Base-by-base conservation (phyloP, 2,888 invertebrate species). In the Ophion obscuratus region DNA sequence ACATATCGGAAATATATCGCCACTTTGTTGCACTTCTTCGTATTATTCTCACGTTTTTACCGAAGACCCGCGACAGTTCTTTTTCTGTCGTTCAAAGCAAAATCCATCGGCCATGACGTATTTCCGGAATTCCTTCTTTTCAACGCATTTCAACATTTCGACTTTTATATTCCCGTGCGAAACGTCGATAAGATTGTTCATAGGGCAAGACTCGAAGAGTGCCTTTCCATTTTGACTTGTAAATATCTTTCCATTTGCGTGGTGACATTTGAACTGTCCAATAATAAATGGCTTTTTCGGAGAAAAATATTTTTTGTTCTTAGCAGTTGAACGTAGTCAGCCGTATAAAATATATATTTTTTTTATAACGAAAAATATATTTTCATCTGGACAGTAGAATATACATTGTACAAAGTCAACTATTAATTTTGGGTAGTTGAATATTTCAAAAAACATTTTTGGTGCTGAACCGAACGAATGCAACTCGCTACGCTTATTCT, bases 1-100 rank as follows among this genome's bases (percentile, higher is more conserved):
- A 20, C 71, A 64, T 7, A 20, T 24, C 17, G 14, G 27, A 53
- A 73, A 64, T 68, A 77, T 57, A 77, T 67, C 53, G 47, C 62
- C 75, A 14, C 44, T 24, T 68, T 14, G 44, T 70, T 20, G 47
- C 47, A 67, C 31, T 17, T 53, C 53, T 53, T 53, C 53, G 53
- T 17, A 53, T 53, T 47, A 17, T 53, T 14, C 17, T 53, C 53
- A 53, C 53, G 53, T 53, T 53, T 53, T 53, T 53, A 53, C 53
- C 17, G 53, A 4, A 53, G 53, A 17, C 53, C 14, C 17, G 11
- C 5, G 53, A 14, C 53, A 17, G 53, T 53, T 17, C 14, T 53
- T 53, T 53, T 14, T 53, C 53, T 17, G 53, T 53, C 53, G 5
- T 17, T 53, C 53, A 53, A 53, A 17, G 17, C 53, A 5, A 53